phyloP scores from a whole-genome alignment of 1,140 invertebrate genomes.

The Neuroterus valhalla region DNA sequence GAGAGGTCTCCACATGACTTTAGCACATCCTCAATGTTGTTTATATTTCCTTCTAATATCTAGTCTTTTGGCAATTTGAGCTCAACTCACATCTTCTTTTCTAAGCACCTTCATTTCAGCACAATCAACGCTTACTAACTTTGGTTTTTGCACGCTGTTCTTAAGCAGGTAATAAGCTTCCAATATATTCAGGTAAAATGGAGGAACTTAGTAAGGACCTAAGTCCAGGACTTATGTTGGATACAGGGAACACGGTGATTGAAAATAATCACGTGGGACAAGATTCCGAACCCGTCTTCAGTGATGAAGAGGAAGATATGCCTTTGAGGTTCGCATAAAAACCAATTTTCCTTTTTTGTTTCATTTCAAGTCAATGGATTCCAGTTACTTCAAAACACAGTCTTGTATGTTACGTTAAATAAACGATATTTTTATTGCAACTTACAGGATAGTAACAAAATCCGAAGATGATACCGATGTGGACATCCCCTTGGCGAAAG shows the following conservation, averaged over 20 bases:
- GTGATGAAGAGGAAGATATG: slow-evolving; percentile 86
- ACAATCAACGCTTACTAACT: slow-evolving; percentile 68
- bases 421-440: slow-evolving; percentile 16
- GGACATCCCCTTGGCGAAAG: slow-evolving; percentile 86
- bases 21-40: neutral
- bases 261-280: slow-evolving; percentile 76
- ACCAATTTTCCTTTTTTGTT: neutral
- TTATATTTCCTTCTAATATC: slow-evolving; percentile 4
- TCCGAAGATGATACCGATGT: slow-evolving; percentile 88
- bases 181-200: slow-evolving; percentile 74
- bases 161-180: slow-evolving; percentile 72
- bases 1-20: no score
- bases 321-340: slow-evolving; percentile 62
- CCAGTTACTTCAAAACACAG: neutral
- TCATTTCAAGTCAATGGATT: neutral
- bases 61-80: neutral
- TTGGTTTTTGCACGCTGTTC: slow-evolving; percentile 65
- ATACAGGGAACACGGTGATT: slow-evolving; percentile 53
- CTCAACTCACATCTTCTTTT: slow-evolving; percentile 10
- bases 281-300: slow-evolving; percentile 83
- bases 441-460: slow-evolving; percentile 65
- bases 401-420: neutral
- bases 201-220: slow-evolving; percentile 77
- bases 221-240: slow-evolving; percentile 71
- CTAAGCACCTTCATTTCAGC: slow-evolving; percentile 43